Conservation (phyloP, 2,888 invertebrate species). For the Nomada goodeniana region DNA sequence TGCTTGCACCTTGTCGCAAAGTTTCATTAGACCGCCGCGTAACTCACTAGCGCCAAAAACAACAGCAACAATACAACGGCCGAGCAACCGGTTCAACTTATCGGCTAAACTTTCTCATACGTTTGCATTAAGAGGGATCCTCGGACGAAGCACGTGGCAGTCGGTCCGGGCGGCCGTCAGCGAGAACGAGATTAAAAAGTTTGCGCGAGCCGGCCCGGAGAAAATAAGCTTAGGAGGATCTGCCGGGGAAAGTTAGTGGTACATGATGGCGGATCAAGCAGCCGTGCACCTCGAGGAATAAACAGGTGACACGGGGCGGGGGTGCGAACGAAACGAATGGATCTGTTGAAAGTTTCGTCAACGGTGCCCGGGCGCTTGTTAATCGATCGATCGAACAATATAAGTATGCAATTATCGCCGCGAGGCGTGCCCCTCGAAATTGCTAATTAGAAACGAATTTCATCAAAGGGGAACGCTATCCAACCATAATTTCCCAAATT, state of each 20-base stretch:
- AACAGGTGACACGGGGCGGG: not conserved
- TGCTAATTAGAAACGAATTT: not conserved
- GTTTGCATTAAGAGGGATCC: not conserved
- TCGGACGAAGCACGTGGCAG: not conserved
- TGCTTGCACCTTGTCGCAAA: not conserved
- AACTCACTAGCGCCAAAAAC: not conserved
- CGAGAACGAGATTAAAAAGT: conserved; percentile 24
- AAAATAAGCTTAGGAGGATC: conserved; percentile 19
- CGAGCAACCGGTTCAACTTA: not conserved
- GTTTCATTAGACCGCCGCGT: not conserved
- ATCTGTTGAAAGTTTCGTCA: no score
- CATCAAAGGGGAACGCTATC: not conserved
- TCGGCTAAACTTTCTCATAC: not conserved
- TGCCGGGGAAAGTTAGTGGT: not conserved
- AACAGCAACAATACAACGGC: not conserved
- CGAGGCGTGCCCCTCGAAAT: not conserved
- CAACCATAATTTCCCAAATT: not conserved
- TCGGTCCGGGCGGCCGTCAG: not conserved
- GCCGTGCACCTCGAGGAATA: not conserved
- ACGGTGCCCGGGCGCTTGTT: no score
- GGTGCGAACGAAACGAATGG: not conserved
- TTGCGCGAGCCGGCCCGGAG: conserved; percentile 2
- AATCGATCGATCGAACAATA: no score
- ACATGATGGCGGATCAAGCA: not conserved
- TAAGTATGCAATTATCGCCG: no score